A percentile compares a stretch with the other conserved stretches of the same genome.
These are phyloP conservation scores for Mormyrus lacerda DNA, from an alignment of 2,113 vertebrate species.

Conservation along the genomic window DNA sequence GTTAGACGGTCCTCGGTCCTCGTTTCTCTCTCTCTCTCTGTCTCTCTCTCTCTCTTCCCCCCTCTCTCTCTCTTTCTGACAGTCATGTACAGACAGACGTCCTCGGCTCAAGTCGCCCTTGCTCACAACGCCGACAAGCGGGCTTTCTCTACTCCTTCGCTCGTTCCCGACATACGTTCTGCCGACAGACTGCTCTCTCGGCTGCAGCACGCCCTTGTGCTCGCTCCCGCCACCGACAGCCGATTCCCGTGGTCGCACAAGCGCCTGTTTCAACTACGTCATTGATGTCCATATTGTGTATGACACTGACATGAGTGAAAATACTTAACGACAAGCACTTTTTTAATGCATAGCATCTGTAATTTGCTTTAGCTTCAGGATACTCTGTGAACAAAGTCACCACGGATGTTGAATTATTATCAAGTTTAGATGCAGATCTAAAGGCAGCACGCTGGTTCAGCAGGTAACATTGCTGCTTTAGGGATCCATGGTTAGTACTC, in stretches of 20 bases:
- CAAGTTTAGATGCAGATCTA: not conserved
- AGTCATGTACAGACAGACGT: not conserved
- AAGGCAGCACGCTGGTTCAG: not conserved
- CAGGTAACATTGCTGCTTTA: not conserved
- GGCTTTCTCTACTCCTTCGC: not conserved
- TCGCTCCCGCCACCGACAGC: slow-evolving; percentile 22
- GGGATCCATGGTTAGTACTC: not conserved
- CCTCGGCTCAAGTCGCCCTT: slow-evolving; percentile 39
- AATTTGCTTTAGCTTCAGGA: not conserved
- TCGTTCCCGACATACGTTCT: slow-evolving; percentile 3
- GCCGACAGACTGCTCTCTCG: not conserved
- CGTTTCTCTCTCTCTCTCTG: slow-evolving; percentile 11
- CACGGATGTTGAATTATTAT: not conserved
- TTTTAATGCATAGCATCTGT: not conserved
- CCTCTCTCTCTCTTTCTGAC: not conserved
- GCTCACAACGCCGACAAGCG: slow-evolving; percentile 16
- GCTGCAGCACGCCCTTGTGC: slow-evolving; percentile 11
- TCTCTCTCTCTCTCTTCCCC: not conserved
- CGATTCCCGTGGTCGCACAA: slow-evolving; percentile 15
- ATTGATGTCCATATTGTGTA: slow-evolving; percentile 1
- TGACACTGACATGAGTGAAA: not conserved
- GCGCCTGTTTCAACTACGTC: not conserved
- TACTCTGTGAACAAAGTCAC: not conserved
- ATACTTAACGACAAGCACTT: not conserved
- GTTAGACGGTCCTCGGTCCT: slow-evolving; percentile 19